These are phyloP conservation scores for Pandion haliaetus DNA, from an alignment of 2,113 vertebrate species.

Conservation along the genomic window DNA sequence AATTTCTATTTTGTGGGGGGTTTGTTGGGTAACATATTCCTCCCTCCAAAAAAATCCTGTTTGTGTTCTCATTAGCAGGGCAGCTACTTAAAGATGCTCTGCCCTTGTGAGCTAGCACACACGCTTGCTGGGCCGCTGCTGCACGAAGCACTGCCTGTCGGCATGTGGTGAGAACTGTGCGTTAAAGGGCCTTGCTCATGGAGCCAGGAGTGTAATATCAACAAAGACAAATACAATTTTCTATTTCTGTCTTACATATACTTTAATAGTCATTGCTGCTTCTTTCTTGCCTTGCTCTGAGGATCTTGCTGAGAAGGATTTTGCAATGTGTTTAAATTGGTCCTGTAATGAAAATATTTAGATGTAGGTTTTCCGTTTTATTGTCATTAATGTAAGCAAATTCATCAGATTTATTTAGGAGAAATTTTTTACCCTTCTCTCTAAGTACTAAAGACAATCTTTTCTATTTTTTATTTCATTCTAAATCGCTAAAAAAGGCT, in stretches of 20 bases:
- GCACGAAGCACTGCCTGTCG: not conserved
- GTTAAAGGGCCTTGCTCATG: not conserved
- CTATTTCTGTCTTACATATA: not conserved
- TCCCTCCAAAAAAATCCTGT: not conserved
- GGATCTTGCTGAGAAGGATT: not conserved
- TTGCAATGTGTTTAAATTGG: not conserved
- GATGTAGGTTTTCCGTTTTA: not conserved
- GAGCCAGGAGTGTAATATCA: not conserved
- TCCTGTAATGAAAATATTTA: slow-evolving; percentile 3
- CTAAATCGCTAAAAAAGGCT: not conserved
- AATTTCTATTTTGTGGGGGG: not conserved
- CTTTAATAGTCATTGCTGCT: not conserved
- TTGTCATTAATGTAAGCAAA: not conserved
- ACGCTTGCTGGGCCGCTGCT: not conserved
- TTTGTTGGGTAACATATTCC: not conserved
- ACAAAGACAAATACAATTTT: not conserved
- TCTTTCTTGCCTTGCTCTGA: not conserved
- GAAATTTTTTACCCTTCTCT: not conserved
- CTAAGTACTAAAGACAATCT: not conserved
- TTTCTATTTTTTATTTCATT: not conserved
- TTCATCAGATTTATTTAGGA: not conserved
- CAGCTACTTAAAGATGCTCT: not conserved
- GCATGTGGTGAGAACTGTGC: not conserved
- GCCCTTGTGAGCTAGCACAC: not conserved
- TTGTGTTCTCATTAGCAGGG: not conserved